Conservation (phyloP, 2,888 invertebrate genomes). For the Yponomeuta malinellus region DNA sequence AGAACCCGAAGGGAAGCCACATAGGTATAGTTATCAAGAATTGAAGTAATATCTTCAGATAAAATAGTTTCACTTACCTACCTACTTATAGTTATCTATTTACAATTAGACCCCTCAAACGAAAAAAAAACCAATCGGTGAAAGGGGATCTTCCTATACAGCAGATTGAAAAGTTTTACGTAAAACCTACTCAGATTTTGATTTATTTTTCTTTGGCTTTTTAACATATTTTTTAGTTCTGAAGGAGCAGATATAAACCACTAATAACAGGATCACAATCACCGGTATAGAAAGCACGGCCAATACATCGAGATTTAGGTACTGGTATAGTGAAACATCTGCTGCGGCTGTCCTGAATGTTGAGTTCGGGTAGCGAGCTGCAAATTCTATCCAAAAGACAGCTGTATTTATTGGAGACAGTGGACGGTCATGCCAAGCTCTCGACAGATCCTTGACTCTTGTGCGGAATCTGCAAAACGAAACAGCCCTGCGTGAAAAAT, state of each 20-base stretch:
- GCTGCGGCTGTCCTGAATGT: conserved; percentile 69
- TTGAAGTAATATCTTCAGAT: too few relatives aligned
- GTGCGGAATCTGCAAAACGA: conserved; percentile 50
- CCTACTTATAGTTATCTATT: too few relatives aligned
- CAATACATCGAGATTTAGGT: conserved; percentile 53
- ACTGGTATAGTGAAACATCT: conserved; percentile 72
- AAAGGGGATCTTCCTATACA: too few relatives aligned
- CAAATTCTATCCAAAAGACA: conserved; percentile 79
- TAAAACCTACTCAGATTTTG: conserved; percentile 26
- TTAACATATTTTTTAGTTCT: conserved; percentile 20
- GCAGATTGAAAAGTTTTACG: too few relatives aligned
- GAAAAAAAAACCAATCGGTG: too few relatives aligned
- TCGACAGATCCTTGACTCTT: conserved; percentile 63
- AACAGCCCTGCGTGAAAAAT: neutral
- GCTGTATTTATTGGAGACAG: conserved; percentile 76
- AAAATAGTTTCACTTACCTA: too few relatives aligned
- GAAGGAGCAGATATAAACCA: conserved; percentile 15
- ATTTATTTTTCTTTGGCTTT: conserved; percentile 27
- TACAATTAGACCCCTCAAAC: too few relatives aligned
- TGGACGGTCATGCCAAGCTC: conserved; percentile 76
- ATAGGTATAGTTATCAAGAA: too few relatives aligned
- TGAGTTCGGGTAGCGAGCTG: conserved; percentile 68
- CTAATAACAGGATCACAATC: neutral
- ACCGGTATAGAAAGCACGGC: conserved; percentile 25
- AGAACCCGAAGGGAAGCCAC: too few relatives aligned